Conservation (phyloP, 2,888 invertebrate genomes). For the Drosophila suboccidentalis region DNA sequence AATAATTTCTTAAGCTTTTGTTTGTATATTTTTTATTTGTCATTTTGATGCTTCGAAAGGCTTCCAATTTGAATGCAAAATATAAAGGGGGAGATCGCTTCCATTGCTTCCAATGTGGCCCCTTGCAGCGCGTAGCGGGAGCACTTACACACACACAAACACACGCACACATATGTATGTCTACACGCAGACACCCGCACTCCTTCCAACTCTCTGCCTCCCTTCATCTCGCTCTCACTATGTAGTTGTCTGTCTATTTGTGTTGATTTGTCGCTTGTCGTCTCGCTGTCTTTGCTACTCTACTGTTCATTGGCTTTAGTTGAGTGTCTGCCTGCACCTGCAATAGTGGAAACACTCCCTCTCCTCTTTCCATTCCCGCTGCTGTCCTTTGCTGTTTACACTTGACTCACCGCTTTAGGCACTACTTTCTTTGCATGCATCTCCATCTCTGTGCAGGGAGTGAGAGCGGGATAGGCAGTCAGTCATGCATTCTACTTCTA, state of each 20-base stretch:
- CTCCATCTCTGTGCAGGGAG: slow-evolving; percentile 6
- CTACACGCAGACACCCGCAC: slow-evolving; percentile 10
- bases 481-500: slow-evolving; percentile 64
- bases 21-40: slow-evolving; percentile 44
- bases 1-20: slow-evolving; percentile 54
- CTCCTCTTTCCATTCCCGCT: neutral
- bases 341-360: slow-evolving; percentile 11
- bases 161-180: too few species aligned
- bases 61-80: slow-evolving; percentile 45
- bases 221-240: slow-evolving; percentile 2
- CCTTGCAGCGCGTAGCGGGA: slow-evolving; percentile 34
- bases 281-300: slow-evolving; percentile 59
- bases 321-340: slow-evolving; percentile 62
- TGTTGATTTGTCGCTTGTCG: slow-evolving; percentile 40
- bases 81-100: slow-evolving; percentile 4
- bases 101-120: slow-evolving; percentile 20
- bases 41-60: slow-evolving; percentile 41
- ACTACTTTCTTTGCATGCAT: slow-evolving; percentile 46
- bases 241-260: slow-evolving; percentile 32
- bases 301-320: slow-evolving; percentile 76
- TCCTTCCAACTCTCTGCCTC: neutral
- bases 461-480: slow-evolving; percentile 7
- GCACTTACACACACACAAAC: slow-evolving; percentile 5
- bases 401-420: slow-evolving; percentile 49
- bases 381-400: slow-evolving; percentile 40